Evolutionary conservation across 2,888 invertebrate species (phyloP).

Genomic region (Drosophila yooni): DNA sequence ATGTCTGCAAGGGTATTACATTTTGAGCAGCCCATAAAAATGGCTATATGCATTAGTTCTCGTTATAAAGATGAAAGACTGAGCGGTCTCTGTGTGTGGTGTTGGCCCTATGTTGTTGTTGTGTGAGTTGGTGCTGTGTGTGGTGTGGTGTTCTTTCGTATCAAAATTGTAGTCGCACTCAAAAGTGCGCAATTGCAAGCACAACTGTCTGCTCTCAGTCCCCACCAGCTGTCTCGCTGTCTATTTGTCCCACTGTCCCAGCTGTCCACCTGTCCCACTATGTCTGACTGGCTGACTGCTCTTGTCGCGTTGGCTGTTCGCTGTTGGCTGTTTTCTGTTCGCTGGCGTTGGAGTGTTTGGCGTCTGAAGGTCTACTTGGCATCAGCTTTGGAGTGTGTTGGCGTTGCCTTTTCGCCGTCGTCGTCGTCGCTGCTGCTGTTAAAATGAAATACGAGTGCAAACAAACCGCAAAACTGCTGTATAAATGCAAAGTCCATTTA

Average conservation of each 20-base stretch:
- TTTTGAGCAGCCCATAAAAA: background rate
- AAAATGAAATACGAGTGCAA: constrained; percentile 80
- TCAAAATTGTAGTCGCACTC: constrained; percentile 68
- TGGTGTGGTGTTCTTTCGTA: constrained; percentile 40
- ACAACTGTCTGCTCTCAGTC: constrained; percentile 65
- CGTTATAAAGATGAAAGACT: constrained; percentile 46
- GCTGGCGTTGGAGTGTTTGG: constrained; percentile 79
- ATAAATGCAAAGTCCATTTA: constrained; percentile 27
- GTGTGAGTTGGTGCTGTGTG: constrained; percentile 18
- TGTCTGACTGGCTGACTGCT: constrained; percentile 44
- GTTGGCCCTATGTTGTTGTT: constrained; percentile 1
- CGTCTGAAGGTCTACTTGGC: constrained; percentile 81
- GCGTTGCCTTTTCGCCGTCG: constrained; percentile 52
- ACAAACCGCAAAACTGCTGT: constrained; percentile 55
- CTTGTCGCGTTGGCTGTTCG: constrained; percentile 64
- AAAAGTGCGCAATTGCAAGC: constrained; percentile 78
- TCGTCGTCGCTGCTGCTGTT: constrained; percentile 41
- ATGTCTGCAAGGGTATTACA: constrained; percentile 2
- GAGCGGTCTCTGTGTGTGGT: constrained; percentile 46
- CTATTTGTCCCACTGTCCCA: constrained; percentile 44
- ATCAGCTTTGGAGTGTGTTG: constrained; percentile 78
- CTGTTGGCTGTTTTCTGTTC: constrained; percentile 19
- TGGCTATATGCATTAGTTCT: background rate
- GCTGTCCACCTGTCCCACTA: constrained; percentile 53
- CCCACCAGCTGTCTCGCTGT: constrained; percentile 47